Percentiles rank a stretch among this genome's conserved stretches.
Conservation (phyloP, 2,113 vertebrate genomes). For the Galemys pyrenaicus region DNA sequence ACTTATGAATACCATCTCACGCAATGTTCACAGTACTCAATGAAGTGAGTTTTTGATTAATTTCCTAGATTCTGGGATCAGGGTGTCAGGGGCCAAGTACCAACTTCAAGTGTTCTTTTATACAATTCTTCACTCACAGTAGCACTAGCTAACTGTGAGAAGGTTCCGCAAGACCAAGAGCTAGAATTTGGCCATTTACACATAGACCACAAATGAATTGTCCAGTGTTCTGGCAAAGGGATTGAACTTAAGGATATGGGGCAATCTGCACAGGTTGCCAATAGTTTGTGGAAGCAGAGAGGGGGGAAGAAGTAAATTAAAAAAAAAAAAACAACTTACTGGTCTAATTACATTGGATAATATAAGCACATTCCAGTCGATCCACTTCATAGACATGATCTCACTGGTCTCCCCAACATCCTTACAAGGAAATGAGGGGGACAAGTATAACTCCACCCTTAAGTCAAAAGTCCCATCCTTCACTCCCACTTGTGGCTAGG, state of each 20-base stretch:
- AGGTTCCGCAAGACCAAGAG: conserved; percentile 56
- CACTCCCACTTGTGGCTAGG: conserved; percentile 60
- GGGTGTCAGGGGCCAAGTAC: too few species aligned
- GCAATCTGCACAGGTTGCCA: conserved; percentile 72
- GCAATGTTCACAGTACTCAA: neutral
- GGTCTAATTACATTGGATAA: conserved; percentile 61
- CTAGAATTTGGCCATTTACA: conserved; percentile 58
- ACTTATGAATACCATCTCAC: neutral
- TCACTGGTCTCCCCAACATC: conserved; percentile 78
- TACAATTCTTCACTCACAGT: conserved; percentile 22
- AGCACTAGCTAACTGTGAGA: conserved; percentile 56
- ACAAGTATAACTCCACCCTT: conserved; percentile 23
- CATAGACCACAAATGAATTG: conserved; percentile 68
- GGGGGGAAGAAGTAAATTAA: conserved; percentile 39
- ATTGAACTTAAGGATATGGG: conserved; percentile 68
- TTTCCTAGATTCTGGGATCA: neutral
- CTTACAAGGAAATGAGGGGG: conserved; percentile 67
- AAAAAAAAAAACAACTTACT: conserved; percentile 60
- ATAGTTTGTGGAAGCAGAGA: conserved; percentile 65
- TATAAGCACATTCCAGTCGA: conserved; percentile 74
- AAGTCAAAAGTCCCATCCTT: conserved; percentile 49
- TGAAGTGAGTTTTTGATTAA: neutral
- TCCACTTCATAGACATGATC: conserved; percentile 76
- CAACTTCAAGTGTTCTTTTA: conserved; percentile 42
- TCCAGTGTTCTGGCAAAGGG: conserved; percentile 62